phyloP scores from a whole-genome alignment of 2,113 vertebrate species.

The Poicephalus gulielmi region DNA sequence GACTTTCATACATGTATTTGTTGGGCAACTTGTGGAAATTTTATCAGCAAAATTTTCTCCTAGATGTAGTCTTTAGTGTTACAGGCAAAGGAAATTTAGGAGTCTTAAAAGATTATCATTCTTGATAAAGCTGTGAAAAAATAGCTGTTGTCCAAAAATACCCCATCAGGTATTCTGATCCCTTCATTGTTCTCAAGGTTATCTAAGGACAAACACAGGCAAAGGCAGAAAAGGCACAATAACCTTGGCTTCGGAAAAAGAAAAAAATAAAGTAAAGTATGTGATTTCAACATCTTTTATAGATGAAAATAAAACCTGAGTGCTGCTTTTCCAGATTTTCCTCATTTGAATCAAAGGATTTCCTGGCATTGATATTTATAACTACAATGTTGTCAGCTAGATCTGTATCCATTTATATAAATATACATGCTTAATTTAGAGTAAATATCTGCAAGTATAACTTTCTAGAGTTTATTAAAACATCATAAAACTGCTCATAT shows the following conservation, averaged over 20 bases:
- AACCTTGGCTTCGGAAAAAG: neutral
- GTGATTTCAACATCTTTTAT: slow-evolving; percentile 4
- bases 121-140: neutral
- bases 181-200: neutral
- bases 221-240: neutral
- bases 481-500: neutral
- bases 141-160: neutral
- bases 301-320: slow-evolving; percentile 5
- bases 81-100: neutral
- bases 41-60: neutral
- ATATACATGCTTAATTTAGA: slow-evolving; percentile 31
- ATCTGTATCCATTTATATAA: neutral
- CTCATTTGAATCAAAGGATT: slow-evolving; percentile 13
- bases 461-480: slow-evolving; percentile 19
- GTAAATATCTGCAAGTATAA: neutral
- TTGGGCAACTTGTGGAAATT: neutral
- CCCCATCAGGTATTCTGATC: neutral
- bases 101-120: neutral
- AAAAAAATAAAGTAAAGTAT: slow-evolving; percentile 6
- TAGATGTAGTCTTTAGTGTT: neutral
- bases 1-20: neutral
- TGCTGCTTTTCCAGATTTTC: slow-evolving; percentile 42
- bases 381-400: neutral
- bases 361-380: slow-evolving; percentile 20
- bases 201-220: neutral